Base-by-base conservation (phyloP, 2,888 invertebrate species). In the Halictus quadricinctus region DNA sequence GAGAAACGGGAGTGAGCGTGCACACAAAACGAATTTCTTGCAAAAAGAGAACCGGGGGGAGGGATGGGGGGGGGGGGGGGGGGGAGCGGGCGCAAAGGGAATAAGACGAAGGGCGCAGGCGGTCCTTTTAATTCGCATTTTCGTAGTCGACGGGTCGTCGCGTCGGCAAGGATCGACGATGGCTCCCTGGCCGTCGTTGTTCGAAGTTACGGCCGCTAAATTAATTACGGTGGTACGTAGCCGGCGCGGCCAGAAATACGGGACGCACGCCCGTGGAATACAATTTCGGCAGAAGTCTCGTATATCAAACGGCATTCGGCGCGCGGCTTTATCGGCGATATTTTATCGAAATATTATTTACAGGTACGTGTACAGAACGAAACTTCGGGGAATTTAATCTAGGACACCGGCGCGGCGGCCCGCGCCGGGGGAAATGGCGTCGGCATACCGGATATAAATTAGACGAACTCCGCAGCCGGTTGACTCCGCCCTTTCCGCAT, bases 401-500 rank as follows among this genome's bases (percentile, higher is more conserved):
- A 72, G 81, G 80, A 48, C 85, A 81, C 54, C 81, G 76, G 84
- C 82, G 72, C 81, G 79, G 41, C 25, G 25, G 60, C 13, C 60
- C 60, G 25, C n/a, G 60, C 25, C 29, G 25, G 69, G 75, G 73
- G 66, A 75, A 80, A 78, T 74, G 81, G 85, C 83, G 84, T 82
- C 79, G 81, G 87, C 77, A 86, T 76, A 79, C 89, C 89, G 91
- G 86, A 87, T 90, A 90, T 90, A 90, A 90, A 90, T 90, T 91
- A 90, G 88, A 84, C 88, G 82, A 90, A 87, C 91, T 91, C 91
- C 84, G 79, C 84, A 87, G 87, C 85, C 81, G 87, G 83, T 83
- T 74, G 90, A 87, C 91, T 90, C 90, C 90, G 91, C 90, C 90
- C 90, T 91, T 90, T 90, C 90, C 90, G 90, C 90, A 90, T 90